A percentile compares a stretch with the other conserved stretches of the same genome.
Evolutionary conservation across 2,888 invertebrate species (phyloP).

Genomic region (Chrysolina americana): DNA sequence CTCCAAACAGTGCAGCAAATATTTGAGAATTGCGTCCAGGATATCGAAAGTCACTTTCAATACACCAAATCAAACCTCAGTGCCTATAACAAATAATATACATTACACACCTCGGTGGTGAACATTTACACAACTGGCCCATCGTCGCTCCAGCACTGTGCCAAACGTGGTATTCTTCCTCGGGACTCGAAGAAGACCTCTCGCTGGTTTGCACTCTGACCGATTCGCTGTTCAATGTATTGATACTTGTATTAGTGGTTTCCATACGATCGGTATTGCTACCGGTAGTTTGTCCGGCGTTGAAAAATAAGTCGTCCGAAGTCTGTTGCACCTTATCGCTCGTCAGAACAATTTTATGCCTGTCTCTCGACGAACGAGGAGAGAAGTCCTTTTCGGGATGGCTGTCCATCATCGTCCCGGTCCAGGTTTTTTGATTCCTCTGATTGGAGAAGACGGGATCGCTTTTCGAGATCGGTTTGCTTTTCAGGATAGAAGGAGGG

Average conservation of each 20-base stretch:
- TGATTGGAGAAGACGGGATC: conserved; percentile 5
- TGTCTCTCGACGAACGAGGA: not conserved
- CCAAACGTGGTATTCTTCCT: conserved; percentile 17
- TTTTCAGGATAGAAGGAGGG: conserved; percentile 36
- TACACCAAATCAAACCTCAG: too few species aligned
- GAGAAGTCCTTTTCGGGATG: conserved; percentile 32
- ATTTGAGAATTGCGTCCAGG: too few species aligned
- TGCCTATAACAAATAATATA: too few species aligned
- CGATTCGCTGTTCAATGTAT: conserved; percentile 27
- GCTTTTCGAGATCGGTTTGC: conserved; percentile 16
- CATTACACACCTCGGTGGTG: not conserved
- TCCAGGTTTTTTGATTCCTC: conserved; percentile 8
- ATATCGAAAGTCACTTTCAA: too few species aligned
- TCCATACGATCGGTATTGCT: conserved; percentile 16
- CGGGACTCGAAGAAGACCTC: conserved; percentile 10
- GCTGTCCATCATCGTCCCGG: conserved; percentile 23
- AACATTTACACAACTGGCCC: conserved; percentile 3
- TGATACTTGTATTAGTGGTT: conserved; percentile 19
- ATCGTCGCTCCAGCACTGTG: not conserved
- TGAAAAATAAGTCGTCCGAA: conserved; percentile 22
- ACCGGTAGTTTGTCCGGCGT: not conserved
- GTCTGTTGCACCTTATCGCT: conserved; percentile 39
- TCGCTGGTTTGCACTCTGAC: conserved; percentile 31
- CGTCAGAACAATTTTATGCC: conserved; percentile 8
- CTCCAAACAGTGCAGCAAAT: too few species aligned